Conservation (phyloP, 2,888 invertebrate genomes). For the Rhagophthalmus giganteus region DNA sequence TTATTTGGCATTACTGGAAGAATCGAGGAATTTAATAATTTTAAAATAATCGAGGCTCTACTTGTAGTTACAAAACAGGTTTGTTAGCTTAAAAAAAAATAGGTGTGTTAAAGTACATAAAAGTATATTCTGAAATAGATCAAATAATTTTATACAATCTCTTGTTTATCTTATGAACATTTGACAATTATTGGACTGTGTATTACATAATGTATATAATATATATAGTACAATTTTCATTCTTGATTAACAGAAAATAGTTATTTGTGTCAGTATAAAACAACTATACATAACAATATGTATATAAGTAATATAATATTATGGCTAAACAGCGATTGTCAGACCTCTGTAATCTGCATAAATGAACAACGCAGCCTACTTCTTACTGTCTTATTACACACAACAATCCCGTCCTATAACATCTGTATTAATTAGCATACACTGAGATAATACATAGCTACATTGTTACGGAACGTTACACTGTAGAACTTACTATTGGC, state of each 20-base stretch:
- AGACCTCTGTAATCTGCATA: slow-evolving; percentile 31
- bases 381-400: slow-evolving; percentile 17
- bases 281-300: slow-evolving; percentile 32
- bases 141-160: slow-evolving; percentile 29
- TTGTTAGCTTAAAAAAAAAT: no score
- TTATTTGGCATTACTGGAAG: no score
- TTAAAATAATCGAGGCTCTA: no score
- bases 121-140: slow-evolving; percentile 26
- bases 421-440: slow-evolving; percentile 44
- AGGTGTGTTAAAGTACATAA: slow-evolving; percentile 22
- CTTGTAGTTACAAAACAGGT: no score
- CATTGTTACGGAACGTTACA: no score
- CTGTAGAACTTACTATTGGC: slow-evolving; percentile 8
- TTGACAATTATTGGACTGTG: slow-evolving; percentile 29
- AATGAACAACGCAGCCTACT: slow-evolving; percentile 29
- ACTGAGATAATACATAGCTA: slow-evolving; percentile 50
- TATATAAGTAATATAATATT: slow-evolving; percentile 31
- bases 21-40: no score
- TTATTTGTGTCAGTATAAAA: slow-evolving; percentile 33
- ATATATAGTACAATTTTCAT: slow-evolving; percentile 23
- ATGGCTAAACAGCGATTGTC: slow-evolving; percentile 32
- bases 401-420: slow-evolving; percentile 30
- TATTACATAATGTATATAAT: slow-evolving; percentile 17
- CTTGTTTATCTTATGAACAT: slow-evolving; percentile 27
- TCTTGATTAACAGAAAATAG: slow-evolving; percentile 29